A percentile compares a stretch with the other conserved stretches of the same genome.
phyloP scores from a whole-genome alignment of 1,140 invertebrate species.

The Trissolcus basalis region DNA sequence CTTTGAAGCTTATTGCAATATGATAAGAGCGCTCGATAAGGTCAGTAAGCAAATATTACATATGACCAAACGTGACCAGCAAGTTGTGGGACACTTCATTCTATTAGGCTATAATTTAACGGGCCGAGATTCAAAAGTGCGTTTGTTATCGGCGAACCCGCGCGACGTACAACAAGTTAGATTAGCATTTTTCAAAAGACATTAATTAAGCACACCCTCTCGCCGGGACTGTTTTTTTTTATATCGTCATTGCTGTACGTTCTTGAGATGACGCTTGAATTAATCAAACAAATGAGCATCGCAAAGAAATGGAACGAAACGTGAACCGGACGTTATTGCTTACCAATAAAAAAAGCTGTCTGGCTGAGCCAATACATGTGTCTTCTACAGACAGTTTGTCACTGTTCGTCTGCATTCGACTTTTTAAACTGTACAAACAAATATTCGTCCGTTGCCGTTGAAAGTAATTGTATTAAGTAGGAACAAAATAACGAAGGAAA shows the following conservation, averaged over 20 bases:
- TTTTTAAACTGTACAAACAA: conserved; percentile 50
- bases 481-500: conserved; percentile 49
- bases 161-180: background rate
- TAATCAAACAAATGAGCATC: background rate
- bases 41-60: conserved; percentile 40
- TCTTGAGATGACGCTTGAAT: conserved; percentile 3
- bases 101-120: background rate
- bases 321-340: conserved; percentile 13
- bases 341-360: conserved; percentile 21
- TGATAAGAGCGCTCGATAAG: conserved; percentile 52
- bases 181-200: background rate
- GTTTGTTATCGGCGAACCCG: conserved; percentile 1
- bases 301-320: conserved; percentile 15
- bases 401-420: conserved; percentile 34
- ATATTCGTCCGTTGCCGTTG: conserved; percentile 37
- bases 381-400: conserved; percentile 27
- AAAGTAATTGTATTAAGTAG: conserved; percentile 50
- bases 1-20: conserved; percentile 47
- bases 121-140: background rate
- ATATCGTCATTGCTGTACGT: background rate
- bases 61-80: conserved; percentile 20
- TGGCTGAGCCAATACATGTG: conserved; percentile 26
- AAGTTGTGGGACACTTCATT: conserved; percentile 4
- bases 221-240: background rate
- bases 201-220: background rate